Percentiles rank a stretch among this genome's conserved stretches.
Conservation (phyloP, 1,140 invertebrate genomes). For the Ostrea edulis region DNA sequence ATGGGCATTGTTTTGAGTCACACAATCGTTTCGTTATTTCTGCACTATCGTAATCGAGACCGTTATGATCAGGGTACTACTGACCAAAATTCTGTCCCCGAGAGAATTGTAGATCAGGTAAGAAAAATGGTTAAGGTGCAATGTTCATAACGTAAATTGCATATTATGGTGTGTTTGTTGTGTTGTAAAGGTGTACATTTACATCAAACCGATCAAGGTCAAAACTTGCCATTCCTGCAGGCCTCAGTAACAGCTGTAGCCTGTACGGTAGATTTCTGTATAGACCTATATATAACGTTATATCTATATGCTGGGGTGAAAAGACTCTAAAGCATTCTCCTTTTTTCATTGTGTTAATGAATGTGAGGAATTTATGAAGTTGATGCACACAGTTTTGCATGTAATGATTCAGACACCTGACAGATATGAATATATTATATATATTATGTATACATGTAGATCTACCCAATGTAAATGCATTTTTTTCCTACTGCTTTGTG, state of each 20-base stretch:
- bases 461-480: too few relatives aligned
- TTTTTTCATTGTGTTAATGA: too few relatives aligned
- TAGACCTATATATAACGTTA: neutral
- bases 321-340: too few relatives aligned
- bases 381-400: too few relatives aligned
- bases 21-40: conserved; percentile 19
- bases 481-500: too few relatives aligned
- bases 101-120: conserved; percentile 8
- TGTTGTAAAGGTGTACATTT: neutral
- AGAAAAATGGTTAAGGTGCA: neutral
- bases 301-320: neutral
- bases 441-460: too few relatives aligned
- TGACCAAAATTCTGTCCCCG: conserved; percentile 1
- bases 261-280: too few relatives aligned
- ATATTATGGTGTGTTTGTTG: neutral
- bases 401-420: too few relatives aligned
- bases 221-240: neutral
- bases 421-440: too few relatives aligned
- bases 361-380: too few relatives aligned
- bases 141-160: neutral
- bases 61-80: neutral
- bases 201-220: neutral
- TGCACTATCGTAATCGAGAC: conserved; percentile 18
- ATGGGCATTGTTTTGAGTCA: conserved; percentile 28
- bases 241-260: neutral